These are phyloP conservation scores for Lydus trimaculatus DNA, from an alignment of 2,888 invertebrate species.

Conservation along the genomic window DNA sequence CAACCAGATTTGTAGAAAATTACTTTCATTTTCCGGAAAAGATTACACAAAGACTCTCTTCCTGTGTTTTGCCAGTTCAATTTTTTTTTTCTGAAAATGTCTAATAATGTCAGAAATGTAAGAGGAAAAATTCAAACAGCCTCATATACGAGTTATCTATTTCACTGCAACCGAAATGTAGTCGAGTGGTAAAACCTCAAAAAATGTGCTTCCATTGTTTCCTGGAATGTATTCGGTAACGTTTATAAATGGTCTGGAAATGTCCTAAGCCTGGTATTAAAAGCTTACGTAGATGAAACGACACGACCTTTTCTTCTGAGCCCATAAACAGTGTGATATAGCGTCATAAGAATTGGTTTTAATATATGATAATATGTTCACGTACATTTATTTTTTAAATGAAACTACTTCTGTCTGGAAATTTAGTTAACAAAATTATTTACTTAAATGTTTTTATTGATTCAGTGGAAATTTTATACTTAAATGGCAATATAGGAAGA, in stretches of 20 bases:
- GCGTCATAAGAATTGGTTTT: conserved; percentile 33
- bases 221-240: conserved; percentile 31
- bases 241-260: conserved; percentile 44
- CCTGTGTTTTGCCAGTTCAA: not conserved
- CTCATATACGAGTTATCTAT: not conserved
- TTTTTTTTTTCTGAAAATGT: not conserved
- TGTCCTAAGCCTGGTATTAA: conserved; percentile 37
- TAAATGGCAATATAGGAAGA: conserved; percentile 52
- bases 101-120: not conserved
- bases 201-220: conserved; percentile 16
- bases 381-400: not conserved
- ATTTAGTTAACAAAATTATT: not conserved
- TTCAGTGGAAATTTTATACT: conserved; percentile 19
- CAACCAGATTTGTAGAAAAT: conserved; percentile 25
- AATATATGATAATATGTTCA: conserved; percentile 18
- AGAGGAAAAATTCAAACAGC: not conserved
- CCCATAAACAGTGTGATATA: conserved; percentile 26
- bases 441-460: not conserved
- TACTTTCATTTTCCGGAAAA: conserved; percentile 17
- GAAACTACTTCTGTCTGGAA: conserved; percentile 14
- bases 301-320: conserved; percentile 22
- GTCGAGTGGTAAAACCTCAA: not conserved
- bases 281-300: conserved; percentile 26
- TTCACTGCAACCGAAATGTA: not conserved
- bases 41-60: not conserved